A percentile compares a stretch with the other conserved stretches of the same genome.
Evolutionary conservation across 2,888 invertebrate species (phyloP).

Genomic region (Ischnus inquisitorius): DNA sequence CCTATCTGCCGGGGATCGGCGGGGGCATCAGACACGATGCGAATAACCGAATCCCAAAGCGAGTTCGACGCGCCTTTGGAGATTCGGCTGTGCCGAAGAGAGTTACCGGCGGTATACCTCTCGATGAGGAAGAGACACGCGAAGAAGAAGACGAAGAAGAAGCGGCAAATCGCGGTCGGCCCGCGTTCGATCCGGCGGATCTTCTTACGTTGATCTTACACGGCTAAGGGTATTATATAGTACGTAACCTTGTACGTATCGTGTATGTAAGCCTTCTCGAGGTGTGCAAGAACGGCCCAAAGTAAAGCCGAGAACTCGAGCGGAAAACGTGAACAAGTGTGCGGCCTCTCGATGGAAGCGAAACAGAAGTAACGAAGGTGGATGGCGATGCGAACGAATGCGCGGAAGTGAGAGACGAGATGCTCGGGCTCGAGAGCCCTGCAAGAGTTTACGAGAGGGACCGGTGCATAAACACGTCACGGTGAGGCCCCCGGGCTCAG

Average conservation of each 20-base stretch:
- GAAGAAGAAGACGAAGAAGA: conserved; percentile 25
- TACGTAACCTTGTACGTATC: neutral
- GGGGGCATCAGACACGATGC: conserved; percentile 21
- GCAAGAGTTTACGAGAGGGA: conserved; percentile 77
- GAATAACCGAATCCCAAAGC: conserved; percentile 63
- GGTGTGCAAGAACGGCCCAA: conserved; percentile 47
- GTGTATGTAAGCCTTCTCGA: conserved; percentile 14
- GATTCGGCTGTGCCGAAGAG: conserved; percentile 56
- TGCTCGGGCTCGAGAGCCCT: conserved; percentile 57
- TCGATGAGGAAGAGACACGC: conserved; percentile 65
- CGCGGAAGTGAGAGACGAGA: conserved; percentile 24
- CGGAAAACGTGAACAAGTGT: conserved; percentile 34
- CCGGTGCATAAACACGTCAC: conserved; percentile 79
- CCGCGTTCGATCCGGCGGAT: conserved; percentile 59
- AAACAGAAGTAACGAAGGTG: neutral
- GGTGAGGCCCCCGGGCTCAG: conserved; percentile 71
- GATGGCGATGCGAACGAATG: neutral
- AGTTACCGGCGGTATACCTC: conserved; percentile 51
- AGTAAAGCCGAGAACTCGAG: conserved; percentile 54
- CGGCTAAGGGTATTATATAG: conserved; percentile 28
- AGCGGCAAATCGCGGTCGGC: conserved; percentile 56
- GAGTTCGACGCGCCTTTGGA: conserved; percentile 67
- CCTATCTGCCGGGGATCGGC: conserved; percentile 48
- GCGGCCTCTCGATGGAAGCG: neutral
- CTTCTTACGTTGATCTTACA: conserved; percentile 62